These are phyloP conservation scores for Brachynemurus nebulosus DNA, from an alignment of 2,888 invertebrate genomes.

Conservation along the genomic window DNA sequence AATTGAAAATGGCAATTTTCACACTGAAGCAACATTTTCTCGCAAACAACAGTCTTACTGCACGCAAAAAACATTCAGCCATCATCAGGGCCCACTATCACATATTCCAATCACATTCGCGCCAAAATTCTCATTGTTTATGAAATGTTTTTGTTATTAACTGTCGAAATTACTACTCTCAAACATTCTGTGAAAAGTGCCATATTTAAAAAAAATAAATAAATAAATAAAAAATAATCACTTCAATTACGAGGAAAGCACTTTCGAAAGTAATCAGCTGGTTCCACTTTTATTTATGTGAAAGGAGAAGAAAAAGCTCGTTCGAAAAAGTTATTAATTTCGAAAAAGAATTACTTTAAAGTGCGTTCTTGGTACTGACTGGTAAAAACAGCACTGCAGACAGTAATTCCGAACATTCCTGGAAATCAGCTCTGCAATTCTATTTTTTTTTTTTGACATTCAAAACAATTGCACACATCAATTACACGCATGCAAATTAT, in stretches of 20 bases:
- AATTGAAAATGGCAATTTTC: background rate
- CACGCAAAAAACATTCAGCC: background rate
- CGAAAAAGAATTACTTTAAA: too few species aligned
- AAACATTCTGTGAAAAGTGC: background rate
- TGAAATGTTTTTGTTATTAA: background rate
- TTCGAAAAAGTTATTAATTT: too few species aligned
- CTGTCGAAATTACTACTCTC: background rate
- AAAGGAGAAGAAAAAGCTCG: too few species aligned
- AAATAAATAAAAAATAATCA: background rate
- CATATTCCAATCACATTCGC: background rate
- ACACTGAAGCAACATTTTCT: background rate
- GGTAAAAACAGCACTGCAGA: background rate
- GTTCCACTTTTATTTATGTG: background rate
- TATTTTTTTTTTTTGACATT: too few species aligned
- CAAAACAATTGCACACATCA: background rate
- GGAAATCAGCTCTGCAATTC: too few species aligned
- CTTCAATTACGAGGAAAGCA: background rate
- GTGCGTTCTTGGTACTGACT: background rate
- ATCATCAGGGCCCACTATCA: background rate
- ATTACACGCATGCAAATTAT: conserved; percentile 4
- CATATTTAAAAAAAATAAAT: background rate
- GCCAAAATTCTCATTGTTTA: background rate
- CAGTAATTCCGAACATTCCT: too few species aligned
- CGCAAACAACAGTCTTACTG: background rate
- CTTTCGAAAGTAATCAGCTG: background rate